phyloP scores from a whole-genome alignment of 2,888 invertebrate species.

The Nowickia ferox region DNA sequence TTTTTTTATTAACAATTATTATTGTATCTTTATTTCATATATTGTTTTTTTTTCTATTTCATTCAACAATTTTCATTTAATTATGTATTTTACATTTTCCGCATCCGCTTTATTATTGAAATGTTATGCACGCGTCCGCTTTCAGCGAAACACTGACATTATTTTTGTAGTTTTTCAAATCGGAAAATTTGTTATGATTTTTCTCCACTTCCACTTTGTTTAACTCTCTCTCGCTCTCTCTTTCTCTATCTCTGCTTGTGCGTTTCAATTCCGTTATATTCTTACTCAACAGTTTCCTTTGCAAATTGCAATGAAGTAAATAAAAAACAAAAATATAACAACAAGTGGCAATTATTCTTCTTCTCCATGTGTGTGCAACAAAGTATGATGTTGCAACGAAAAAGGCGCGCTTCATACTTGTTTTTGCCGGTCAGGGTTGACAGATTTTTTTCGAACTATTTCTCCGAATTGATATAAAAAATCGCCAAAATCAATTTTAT shows the following conservation, averaged over 20 bases:
- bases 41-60: slow-evolving; percentile 5
- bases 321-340: slow-evolving; percentile 36
- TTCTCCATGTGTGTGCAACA: background rate
- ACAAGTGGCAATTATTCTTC: slow-evolving; percentile 61
- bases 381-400: slow-evolving; percentile 1
- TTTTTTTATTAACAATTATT: background rate
- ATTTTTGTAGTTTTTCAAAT: slow-evolving; percentile 65
- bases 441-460: no score
- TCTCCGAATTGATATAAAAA: no score
- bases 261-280: slow-evolving; percentile 43
- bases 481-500: no score
- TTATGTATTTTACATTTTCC: slow-evolving; percentile 18
- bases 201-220: slow-evolving; percentile 13
- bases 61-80: background rate
- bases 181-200: slow-evolving; percentile 63
- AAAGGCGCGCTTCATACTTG: slow-evolving; percentile 31
- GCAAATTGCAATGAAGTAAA: background rate
- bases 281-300: slow-evolving; percentile 5
- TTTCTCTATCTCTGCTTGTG: background rate
- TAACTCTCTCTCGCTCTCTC: slow-evolving; percentile 2
- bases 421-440: background rate
- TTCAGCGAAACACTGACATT: slow-evolving; percentile 70
- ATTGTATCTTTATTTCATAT: background rate
- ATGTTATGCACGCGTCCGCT: slow-evolving; percentile 68
- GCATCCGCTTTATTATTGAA: slow-evolving; percentile 17